Evolutionary conservation across 2,888 invertebrate species (phyloP), one percentile per base, ranked within the genome.

Genomic region (Diarsia rubi): DNA sequence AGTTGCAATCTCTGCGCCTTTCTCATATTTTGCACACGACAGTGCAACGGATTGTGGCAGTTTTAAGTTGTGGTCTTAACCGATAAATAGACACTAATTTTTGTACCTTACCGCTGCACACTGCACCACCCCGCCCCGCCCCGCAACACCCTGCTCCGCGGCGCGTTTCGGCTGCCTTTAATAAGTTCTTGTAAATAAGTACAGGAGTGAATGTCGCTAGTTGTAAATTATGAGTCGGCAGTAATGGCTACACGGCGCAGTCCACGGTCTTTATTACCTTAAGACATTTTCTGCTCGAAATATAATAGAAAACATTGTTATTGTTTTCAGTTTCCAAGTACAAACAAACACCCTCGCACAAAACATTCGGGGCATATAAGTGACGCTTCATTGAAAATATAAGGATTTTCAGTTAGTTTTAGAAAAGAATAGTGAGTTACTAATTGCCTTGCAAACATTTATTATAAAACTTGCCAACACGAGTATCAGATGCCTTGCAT

Each of bases 171-270:
- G 9, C 47, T 47, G 24, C 65, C 6, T 42, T 42, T 52, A 49
- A 49, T 52, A 52, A 44, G 27, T n/a, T 67, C n/a, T 16, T 44
- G 42, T 45, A 69, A 69, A 69, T 69, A 44, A 24, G 44, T 21
- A 72, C 24, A 37, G 24, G 31, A 44, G 62, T 24, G 60, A 52
- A 52, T 72, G 62, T 52, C 49, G 16, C 62, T 8, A 52, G 42
- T 71, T 52, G 73, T 73, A 52, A 73, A 31, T 54, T 19, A 73
- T 73, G 62, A 54, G 73, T 37, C 44, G 16, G 73, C 45, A 63
- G 44, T 72, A 72, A 62, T 62, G 27, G 72, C 62, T 24, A 71
- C 60, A 27, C 42, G 2, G 66, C 42, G 71, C 72, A 6, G 47
- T 12, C 42, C 21, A 19, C 70, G 42, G 49, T 60, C 24, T n/a